phyloP scores from a whole-genome alignment of 2,113 vertebrate species.

The Stegostoma tigrinum region DNA sequence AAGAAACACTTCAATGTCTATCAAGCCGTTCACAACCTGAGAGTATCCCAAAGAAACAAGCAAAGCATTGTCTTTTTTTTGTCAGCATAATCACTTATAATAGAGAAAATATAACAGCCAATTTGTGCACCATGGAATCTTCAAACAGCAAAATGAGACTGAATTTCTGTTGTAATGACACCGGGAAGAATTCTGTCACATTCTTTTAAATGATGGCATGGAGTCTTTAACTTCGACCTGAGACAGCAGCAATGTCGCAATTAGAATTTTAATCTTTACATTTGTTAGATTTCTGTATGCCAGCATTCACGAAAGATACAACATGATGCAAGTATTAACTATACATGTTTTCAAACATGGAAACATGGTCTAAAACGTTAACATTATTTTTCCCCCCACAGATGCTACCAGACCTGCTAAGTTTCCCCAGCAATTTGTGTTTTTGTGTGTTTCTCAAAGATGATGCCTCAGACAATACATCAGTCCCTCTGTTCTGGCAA shows the following conservation, averaged over 20 bases:
- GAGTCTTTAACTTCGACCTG: not conserved
- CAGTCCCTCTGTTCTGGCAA: not conserved
- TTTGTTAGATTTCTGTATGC: not conserved
- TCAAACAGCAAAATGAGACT: not conserved
- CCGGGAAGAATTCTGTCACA: not conserved
- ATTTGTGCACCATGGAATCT: not conserved
- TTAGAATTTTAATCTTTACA: not conserved
- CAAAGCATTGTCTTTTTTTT: not conserved
- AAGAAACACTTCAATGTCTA: not conserved
- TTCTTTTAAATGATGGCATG: not conserved
- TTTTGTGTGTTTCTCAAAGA: too few species aligned
- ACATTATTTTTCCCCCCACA: too few species aligned
- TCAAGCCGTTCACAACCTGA: not conserved
- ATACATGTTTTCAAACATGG: not conserved
- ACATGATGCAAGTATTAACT: not conserved
- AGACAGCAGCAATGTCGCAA: not conserved
- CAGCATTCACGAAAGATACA: not conserved
- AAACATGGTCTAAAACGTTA: not conserved
- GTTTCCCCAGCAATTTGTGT: too few species aligned
- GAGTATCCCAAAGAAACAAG: not conserved
- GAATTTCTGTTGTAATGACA: not conserved
- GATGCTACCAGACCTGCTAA: too few species aligned
- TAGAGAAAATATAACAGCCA: not conserved
- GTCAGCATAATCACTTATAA: not conserved
- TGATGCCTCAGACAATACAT: not conserved